These are phyloP conservation scores for Stichodactyla helianthus DNA, from an alignment of 64 coral and sea anemone genomes.

Conservation along the genomic window DNA sequence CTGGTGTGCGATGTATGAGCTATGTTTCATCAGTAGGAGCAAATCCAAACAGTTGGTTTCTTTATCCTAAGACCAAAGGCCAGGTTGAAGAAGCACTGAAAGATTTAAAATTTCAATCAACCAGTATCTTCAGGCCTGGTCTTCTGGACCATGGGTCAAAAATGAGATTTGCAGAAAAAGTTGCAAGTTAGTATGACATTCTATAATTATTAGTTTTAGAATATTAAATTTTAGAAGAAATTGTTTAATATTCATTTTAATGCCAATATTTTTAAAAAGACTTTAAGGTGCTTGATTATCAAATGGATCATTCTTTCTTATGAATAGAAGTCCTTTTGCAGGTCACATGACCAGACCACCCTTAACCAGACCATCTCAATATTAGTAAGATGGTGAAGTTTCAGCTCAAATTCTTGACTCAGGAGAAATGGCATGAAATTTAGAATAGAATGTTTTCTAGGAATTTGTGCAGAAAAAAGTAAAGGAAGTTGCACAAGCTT, in stretches of 20 bases:
- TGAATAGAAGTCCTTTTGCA: too few species aligned
- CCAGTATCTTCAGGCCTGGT: constrained; percentile 89
- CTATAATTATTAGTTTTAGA: neutral
- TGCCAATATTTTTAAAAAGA: neutral
- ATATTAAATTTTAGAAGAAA: neutral
- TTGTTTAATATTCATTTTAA: too few species aligned
- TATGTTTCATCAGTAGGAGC: constrained; percentile 73
- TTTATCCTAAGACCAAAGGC: constrained; percentile 39
- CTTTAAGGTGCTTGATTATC: too few species aligned
- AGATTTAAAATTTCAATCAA: constrained; percentile 55
- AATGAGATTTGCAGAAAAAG: constrained; percentile 74
- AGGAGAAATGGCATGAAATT: too few species aligned
- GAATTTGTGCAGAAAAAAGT: too few species aligned
- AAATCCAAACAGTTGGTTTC: constrained; percentile 60
- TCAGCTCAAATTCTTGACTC: too few species aligned
- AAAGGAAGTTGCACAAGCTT: too few species aligned
- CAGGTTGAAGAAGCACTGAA: constrained; percentile 80
- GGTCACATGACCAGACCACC: too few species aligned
- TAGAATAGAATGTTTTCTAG: too few species aligned
- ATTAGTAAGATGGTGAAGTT: too few species aligned
- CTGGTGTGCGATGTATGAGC: constrained; percentile 42
- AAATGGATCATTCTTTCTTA: too few species aligned
- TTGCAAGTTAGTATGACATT: constrained; percentile 46
- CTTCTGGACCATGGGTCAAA: constrained; percentile 74
- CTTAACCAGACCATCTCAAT: too few species aligned